A percentile compares a stretch with the other conserved stretches of the same genome.
These are phyloP conservation scores for Cygnus atratus DNA, from an alignment of 2,113 vertebrate species.

Conservation along the genomic window DNA sequence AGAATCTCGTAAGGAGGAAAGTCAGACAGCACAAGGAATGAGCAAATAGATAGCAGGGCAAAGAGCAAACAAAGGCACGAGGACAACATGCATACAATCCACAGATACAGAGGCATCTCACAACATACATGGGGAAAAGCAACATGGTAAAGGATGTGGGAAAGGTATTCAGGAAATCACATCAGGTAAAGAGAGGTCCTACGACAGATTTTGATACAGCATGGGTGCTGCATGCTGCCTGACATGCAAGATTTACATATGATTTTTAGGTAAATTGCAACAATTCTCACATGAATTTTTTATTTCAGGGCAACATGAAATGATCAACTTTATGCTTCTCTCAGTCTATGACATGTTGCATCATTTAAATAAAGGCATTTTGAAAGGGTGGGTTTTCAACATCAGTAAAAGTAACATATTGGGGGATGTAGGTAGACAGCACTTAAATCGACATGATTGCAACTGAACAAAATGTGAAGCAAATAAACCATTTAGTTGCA, in stretches of 20 bases:
- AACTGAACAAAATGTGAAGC: not conserved
- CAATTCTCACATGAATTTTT: not conserved
- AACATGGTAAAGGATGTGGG: not conserved
- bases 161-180: not conserved
- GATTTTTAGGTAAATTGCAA: not conserved
- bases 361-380: not conserved
- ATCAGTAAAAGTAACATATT: not conserved
- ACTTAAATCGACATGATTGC: not conserved
- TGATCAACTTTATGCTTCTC: not conserved
- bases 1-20: not conserved
- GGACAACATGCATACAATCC: not conserved
- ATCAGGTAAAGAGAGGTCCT: not conserved
- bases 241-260: not conserved
- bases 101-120: not conserved
- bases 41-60: not conserved
- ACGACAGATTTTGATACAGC: not conserved
- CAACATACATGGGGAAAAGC: not conserved
- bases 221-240: not conserved
- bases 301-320: not conserved
- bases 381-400: not conserved
- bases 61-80: not conserved
- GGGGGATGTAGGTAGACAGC: not conserved
- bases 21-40: not conserved
- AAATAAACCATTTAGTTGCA: slow-evolving; percentile 23
- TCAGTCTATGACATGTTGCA: not conserved